Evolutionary conservation across 2,113 vertebrate species (phyloP).

Genomic region (Chauna torquata): DNA sequence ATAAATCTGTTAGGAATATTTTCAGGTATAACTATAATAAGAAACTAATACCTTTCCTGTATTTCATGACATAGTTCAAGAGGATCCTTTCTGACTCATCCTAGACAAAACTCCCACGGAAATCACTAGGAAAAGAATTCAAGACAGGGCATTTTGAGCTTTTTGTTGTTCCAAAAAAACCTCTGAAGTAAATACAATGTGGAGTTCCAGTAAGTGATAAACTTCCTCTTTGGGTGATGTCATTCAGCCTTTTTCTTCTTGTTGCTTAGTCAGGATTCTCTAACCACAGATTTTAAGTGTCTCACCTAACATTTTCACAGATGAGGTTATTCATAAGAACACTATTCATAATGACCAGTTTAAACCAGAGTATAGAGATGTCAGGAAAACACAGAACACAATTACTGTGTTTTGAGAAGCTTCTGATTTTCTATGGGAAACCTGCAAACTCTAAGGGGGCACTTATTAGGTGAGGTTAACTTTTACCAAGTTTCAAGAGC

Average conservation of each 20-base stretch:
- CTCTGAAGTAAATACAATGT: neutral
- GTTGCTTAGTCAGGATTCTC: neutral
- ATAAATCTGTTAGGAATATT: neutral
- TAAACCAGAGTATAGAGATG: neutral
- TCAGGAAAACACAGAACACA: neutral
- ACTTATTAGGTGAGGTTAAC: neutral
- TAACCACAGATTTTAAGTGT: neutral
- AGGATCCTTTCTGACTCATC: neutral
- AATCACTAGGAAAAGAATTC: neutral
- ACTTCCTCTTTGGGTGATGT: neutral
- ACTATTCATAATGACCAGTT: neutral
- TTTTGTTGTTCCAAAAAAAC: neutral
- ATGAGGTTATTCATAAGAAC: neutral
- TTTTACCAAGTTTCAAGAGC: neutral
- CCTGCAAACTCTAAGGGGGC: neutral
- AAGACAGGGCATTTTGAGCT: neutral
- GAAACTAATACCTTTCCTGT: neutral
- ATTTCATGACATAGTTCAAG: neutral
- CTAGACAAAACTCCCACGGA: neutral
- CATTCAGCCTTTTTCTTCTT: neutral
- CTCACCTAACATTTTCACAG: neutral
- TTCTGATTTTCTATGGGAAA: neutral
- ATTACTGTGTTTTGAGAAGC: neutral
- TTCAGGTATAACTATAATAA: neutral
- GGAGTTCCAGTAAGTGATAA: constrained; percentile 7